Evolutionary conservation across 2,113 vertebrate species (phyloP).

Genomic region (Dasyprocta punctata): DNA sequence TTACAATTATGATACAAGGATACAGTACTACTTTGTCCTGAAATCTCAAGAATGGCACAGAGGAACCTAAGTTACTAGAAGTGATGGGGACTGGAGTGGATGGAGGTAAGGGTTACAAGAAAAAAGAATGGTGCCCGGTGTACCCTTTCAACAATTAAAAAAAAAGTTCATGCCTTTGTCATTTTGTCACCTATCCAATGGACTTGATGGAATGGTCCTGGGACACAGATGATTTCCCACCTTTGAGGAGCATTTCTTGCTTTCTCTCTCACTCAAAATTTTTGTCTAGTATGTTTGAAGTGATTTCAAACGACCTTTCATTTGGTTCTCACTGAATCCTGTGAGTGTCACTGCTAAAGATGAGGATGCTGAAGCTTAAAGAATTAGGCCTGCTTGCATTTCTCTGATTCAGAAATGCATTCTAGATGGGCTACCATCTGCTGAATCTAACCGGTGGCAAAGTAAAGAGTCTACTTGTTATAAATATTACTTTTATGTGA

Average conservation of each 20-base stretch:
- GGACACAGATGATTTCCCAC: neutral
- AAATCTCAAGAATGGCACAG: neutral
- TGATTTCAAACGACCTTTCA: neutral
- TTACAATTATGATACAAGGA: neutral
- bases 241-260: neutral
- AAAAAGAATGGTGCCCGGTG: neutral
- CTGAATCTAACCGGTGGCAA: neutral
- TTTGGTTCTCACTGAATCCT: neutral
- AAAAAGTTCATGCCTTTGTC: neutral
- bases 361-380: neutral
- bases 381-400: neutral
- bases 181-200: neutral
- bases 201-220: neutral
- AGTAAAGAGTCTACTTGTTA: neutral
- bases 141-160: neutral
- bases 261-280: neutral
- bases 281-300: neutral
- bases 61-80: neutral
- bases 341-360: neutral
- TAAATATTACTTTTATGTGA: conserved; percentile 5
- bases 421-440: neutral
- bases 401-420: neutral
- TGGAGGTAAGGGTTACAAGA: neutral
- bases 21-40: neutral
- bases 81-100: neutral